phyloP scores from a whole-genome alignment of 2,888 invertebrate species.

The Eupithecia inturbata region DNA sequence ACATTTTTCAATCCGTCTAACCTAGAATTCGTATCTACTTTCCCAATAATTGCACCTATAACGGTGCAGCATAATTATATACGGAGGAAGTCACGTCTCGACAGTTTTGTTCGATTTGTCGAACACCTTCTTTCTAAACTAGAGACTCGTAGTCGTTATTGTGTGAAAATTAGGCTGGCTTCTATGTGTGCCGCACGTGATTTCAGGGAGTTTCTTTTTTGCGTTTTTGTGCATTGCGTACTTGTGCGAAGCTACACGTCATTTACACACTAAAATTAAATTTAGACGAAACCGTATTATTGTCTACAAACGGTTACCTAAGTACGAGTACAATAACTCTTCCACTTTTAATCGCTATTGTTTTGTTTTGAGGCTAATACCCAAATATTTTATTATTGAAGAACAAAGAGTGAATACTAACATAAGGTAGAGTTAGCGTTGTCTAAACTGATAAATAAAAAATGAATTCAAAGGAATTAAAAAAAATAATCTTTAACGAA shows the following conservation, averaged over 20 bases:
- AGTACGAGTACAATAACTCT: background rate
- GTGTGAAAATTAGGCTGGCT: slow-evolving; percentile 8
- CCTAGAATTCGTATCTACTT: slow-evolving; percentile 40
- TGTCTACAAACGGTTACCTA: background rate
- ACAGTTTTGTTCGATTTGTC: slow-evolving; percentile 44
- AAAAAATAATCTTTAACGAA: background rate
- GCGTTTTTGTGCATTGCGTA: background rate
- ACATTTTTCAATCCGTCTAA: slow-evolving; percentile 16
- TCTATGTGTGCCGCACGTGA: background rate
- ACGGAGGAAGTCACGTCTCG: slow-evolving; percentile 58
- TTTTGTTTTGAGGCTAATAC: background rate
- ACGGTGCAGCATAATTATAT: slow-evolving; percentile 37
- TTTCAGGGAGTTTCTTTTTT: background rate
- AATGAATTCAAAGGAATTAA: background rate
- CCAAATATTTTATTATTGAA: background rate
- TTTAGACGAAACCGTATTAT: background rate
- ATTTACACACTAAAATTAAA: background rate
- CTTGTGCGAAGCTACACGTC: background rate
- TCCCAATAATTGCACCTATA: slow-evolving; percentile 55
- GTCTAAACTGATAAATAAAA: background rate
- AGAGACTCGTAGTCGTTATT: background rate
- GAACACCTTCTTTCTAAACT: slow-evolving; percentile 13
- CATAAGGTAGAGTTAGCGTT: background rate
- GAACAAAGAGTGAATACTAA: background rate
- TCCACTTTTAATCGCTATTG: background rate